These are phyloP conservation scores for Oreochromis grahami DNA, from an alignment of 2,797 vertebrate genomes.

Conservation along the genomic window DNA sequence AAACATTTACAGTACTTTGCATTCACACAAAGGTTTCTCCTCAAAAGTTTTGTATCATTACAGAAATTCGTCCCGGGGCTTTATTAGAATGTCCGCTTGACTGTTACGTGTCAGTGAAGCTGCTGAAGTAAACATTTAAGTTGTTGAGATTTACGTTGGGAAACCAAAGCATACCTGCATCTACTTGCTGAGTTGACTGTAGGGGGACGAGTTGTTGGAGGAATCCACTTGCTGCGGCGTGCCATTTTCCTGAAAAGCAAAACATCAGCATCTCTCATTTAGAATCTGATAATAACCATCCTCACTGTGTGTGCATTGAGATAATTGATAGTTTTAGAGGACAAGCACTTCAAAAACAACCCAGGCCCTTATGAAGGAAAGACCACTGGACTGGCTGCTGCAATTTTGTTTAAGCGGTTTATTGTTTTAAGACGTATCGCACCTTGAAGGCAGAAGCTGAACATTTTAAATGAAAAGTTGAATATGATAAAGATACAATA, in stretches of 20 bases:
- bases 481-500: background rate
- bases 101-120: background rate
- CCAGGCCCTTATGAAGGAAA: background rate
- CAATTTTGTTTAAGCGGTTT: slow-evolving; percentile 7
- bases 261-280: slow-evolving; percentile 25
- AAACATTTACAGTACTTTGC: background rate
- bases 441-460: background rate
- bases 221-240: slow-evolving; percentile 94
- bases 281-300: slow-evolving; percentile 30
- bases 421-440: background rate
- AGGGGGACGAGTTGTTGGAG: slow-evolving; percentile 95
- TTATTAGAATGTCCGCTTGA: background rate
- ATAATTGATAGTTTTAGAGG: slow-evolving; percentile 43
- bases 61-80: background rate
- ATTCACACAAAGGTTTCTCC: background rate
- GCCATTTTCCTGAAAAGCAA: slow-evolving; percentile 84
- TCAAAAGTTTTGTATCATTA: background rate
- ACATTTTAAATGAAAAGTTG: background rate
- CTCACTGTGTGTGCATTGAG: slow-evolving; percentile 8
- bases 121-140: background rate
- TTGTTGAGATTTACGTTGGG: background rate
- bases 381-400: background rate
- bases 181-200: slow-evolving; percentile 98
- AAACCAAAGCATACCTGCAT: slow-evolving; percentile 78
- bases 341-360: slow-evolving; percentile 24